A percentile compares a stretch with the other conserved stretches of the same genome.
phyloP scores from a whole-genome alignment of 2,888 invertebrate genomes.

The Trichopria drosophilae region DNA sequence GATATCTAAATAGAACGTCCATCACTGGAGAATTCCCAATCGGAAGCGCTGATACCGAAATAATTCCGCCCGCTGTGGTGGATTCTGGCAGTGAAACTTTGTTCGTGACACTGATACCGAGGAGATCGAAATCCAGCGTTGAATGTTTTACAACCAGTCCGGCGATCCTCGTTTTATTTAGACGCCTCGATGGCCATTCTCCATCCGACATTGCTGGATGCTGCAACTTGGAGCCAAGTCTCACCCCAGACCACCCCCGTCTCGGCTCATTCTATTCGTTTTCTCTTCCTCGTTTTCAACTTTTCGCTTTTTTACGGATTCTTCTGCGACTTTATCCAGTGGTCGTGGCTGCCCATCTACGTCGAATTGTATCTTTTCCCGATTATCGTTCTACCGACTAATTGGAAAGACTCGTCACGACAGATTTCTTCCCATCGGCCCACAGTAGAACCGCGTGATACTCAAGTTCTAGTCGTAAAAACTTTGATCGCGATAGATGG shows the following conservation, averaged over 20 bases:
- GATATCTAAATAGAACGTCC: no score
- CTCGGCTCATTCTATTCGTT: slow-evolving; percentile 3
- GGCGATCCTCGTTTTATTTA: slow-evolving; percentile 11
- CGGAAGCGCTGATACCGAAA: no score
- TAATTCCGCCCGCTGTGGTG: no score
- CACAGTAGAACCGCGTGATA: background rate
- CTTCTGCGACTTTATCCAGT: slow-evolving; percentile 4
- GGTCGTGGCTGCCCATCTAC: no score
- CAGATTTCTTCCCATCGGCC: slow-evolving; percentile 29
- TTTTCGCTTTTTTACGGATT: slow-evolving; percentile 11
- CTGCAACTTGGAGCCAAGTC: slow-evolving; percentile 4
- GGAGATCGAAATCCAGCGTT: no score
- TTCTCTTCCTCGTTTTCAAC: slow-evolving; percentile 5
- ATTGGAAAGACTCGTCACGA: slow-evolving; percentile 44
- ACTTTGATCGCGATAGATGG: slow-evolving; percentile 36
- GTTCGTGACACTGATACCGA: no score
- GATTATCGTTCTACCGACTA: slow-evolving; percentile 36
- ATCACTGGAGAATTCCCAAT: no score
- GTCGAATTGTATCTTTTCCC: slow-evolving; percentile 33
- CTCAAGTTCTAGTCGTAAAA: no score
- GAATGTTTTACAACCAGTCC: slow-evolving; percentile 17
- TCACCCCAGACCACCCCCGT: slow-evolving; percentile 14
- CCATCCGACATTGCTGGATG: no score
- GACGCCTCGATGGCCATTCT: no score
- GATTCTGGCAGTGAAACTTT: no score